These are phyloP conservation scores for Opisthograptis luteolata DNA, from an alignment of 2,888 invertebrate species.

Conservation along the genomic window DNA sequence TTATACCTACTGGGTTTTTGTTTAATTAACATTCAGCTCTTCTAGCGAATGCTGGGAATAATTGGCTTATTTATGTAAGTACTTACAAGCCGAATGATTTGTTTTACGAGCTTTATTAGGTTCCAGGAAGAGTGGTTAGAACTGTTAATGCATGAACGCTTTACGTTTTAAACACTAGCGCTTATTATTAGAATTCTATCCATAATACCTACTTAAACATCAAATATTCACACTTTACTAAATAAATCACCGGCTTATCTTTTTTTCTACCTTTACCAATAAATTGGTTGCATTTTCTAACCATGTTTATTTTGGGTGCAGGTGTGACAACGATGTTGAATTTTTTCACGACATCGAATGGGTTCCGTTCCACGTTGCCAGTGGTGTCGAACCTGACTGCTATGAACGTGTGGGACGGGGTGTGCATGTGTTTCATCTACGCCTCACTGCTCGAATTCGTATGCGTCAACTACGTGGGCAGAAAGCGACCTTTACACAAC, in stretches of 20 bases:
- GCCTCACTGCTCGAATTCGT: slow-evolving; percentile 97
- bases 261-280: not conserved
- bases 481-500: slow-evolving; percentile 94
- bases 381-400: slow-evolving; percentile 97
- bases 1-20: slow-evolving; percentile 23
- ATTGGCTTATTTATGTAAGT: slow-evolving; percentile 30
- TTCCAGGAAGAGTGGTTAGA: not conserved
- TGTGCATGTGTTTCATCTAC: slow-evolving; percentile 98
- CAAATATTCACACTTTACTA: not conserved
- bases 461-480: slow-evolving; percentile 97
- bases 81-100: slow-evolving; percentile 19
- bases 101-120: slow-evolving; percentile 21
- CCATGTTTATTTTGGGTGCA: slow-evolving; percentile 63
- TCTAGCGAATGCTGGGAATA: slow-evolving; percentile 24
- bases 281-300: slow-evolving; percentile 19
- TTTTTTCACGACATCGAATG: slow-evolving; percentile 98
- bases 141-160: slow-evolving; percentile 14
- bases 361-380: slow-evolving; percentile 95
- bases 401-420: slow-evolving; percentile 99
- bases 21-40: slow-evolving; percentile 30
- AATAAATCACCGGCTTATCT: slow-evolving; percentile 2
- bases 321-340: slow-evolving; percentile 99
- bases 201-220: slow-evolving; percentile 1
- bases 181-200: slow-evolving; percentile 19
- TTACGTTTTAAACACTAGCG: slow-evolving; percentile 9